Evolutionary conservation across 1,140 invertebrate species (phyloP), one percentile per base, ranked within the genome.

Genomic region (Magallana angulata): DNA sequence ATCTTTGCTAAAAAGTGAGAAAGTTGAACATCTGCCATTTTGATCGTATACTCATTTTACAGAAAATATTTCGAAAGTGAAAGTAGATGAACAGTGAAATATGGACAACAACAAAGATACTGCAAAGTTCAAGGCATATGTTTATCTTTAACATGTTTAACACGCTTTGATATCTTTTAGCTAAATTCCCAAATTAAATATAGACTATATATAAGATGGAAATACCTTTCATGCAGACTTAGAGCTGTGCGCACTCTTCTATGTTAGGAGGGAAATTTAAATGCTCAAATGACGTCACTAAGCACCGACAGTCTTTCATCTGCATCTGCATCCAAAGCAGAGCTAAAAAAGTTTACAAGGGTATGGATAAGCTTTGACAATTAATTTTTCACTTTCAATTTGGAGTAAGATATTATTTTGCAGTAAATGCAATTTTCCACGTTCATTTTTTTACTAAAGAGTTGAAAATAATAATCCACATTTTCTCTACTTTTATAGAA

Each of bases 1-100:
- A 88, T 14, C 57, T 71, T 88, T 1, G 83, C 87, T 56, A 88
- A 60, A 82, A 81, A 81, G 18, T 14, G 76, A 6, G 87, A 88
- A 18, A 88, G 71, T 18, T 81, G 36, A 57, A 30, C 56, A 30
- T 82, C 80, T 64, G n/a, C 59, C 14, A 80, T 80, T 80, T 60
- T 81, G 58, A 48, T 3, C 1, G 8, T 16, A 83, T n/a, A 12
- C 36, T 30, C 68, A 76, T 24, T 76, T 76, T 36, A 4, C 9
- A 36, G 68, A 76, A 76, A 76, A 30, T 24, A 76, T 76, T 30
- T 48, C 68, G 68, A 87, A 87, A 87, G 24, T 48, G 85, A 87
- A 87, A 87, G 85, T 83, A 87, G n/a, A 56, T 48, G 36, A 48
- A 3, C 36, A 48, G 36, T 4, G 1, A 48, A 48, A 48, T 48